A percentile compares a stretch with the other conserved stretches of the same genome.
Conservation (phyloP, 2,888 invertebrate genomes). For the Apotomis turbidana region DNA sequence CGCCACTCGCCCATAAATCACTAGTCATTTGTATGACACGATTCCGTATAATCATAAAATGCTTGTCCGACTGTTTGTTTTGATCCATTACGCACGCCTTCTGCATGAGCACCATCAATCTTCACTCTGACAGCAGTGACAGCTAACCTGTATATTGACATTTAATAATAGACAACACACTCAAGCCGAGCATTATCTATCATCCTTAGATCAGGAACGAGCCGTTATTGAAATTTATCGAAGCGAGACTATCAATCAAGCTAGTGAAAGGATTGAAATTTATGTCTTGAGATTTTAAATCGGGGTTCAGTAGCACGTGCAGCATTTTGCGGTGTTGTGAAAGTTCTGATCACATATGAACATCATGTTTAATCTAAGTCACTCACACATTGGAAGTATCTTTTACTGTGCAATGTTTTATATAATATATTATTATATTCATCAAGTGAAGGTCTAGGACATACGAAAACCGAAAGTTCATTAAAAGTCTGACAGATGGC, state of each 20-base stretch:
- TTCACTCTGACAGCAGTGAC: conserved; percentile 13
- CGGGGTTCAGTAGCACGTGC: too few relatives aligned
- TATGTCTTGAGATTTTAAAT: too few relatives aligned
- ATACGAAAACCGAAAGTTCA: too few relatives aligned
- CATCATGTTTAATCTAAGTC: too few relatives aligned
- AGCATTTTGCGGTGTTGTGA: too few relatives aligned
- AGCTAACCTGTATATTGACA: conserved; percentile 24
- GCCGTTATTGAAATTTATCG: conserved; percentile 16
- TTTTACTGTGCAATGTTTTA: too few relatives aligned
- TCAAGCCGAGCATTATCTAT: conserved; percentile 23
- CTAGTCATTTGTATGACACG: conserved; percentile 1
- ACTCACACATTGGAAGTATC: too few relatives aligned
- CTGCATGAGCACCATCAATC: conserved; percentile 25
- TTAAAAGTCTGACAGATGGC: too few relatives aligned
- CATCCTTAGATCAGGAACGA: background rate
- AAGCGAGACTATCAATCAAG: conserved; percentile 4
- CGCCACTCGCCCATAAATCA: conserved; percentile 20
- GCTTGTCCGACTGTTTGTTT: conserved; percentile 23
- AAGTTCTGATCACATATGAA: too few relatives aligned
- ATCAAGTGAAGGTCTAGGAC: too few relatives aligned
- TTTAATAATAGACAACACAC: conserved; percentile 31
- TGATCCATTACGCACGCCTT: conserved; percentile 20
- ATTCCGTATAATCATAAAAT: conserved; percentile 18
- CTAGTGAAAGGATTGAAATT: background rate
- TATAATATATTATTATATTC: too few relatives aligned